Base-by-base conservation (phyloP, 2,888 invertebrate genomes). In the Mystacides longicornis region DNA sequence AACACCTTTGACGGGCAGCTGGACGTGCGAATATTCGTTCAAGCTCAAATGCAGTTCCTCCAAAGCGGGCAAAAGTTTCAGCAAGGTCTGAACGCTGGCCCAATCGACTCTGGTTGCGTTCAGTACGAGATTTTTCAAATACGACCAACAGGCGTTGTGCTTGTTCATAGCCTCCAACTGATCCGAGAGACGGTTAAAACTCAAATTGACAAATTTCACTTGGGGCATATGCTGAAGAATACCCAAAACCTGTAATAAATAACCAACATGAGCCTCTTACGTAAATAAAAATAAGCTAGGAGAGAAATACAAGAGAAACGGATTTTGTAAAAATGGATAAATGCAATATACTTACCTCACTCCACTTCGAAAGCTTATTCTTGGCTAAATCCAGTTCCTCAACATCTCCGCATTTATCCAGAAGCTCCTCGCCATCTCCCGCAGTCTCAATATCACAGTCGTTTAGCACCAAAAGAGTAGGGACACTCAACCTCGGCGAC, bases 371-470 rank as follows among this genome's bases (percentile, higher is more conserved):
- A 20, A 96, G 80, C 69, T 89, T 87, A 72, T 97, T 97, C 69
- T 94, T 91, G 42, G 95, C 93, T 64, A 97, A 79, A 71, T 97
- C 96, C 63, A 96, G 79, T 71, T 96, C 96, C 64, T 90, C 87
- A n/a, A 96, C 94, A 64, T 88, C 86, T 52, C 87, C 85, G 69
- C 92, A 93, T 69, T 90, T 90, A 64, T 86, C 87, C 37, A 86
- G 83, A 54, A 93, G 78, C 59, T 82, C 85, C 60, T 85, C 82
- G 52, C 87, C 85, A 68, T 89, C 88, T 21, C 95, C 95, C 45
- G 93, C 93, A 66, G 87, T 85, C 67, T 91, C 87, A 62, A 95
- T 94, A 70, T 89, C 89, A 73, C 93, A 93, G 74, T 92, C 90
- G 66, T 93, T 93, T 54, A 95, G 81, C 62, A 93, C 91, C 65